phyloP scores from a whole-genome alignment of 1,140 invertebrate species.

The Thereuonema tuberculata region DNA sequence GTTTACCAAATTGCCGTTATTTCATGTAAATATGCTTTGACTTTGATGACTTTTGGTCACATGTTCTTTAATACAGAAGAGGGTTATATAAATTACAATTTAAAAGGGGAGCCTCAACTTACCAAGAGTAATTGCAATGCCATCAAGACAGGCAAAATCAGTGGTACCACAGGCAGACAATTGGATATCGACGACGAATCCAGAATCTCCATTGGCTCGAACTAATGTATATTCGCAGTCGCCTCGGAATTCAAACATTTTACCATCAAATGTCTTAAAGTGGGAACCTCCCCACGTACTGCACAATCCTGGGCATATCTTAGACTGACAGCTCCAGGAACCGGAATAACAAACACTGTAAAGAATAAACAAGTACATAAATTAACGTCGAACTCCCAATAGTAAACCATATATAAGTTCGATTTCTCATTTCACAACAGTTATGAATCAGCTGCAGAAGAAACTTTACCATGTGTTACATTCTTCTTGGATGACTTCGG shows the following conservation, averaged over 20 bases:
- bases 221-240: slow-evolving; percentile 70
- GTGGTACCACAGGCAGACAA: slow-evolving; percentile 70
- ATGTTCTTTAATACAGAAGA: no score
- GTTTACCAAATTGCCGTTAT: no score
- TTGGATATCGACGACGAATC: slow-evolving; percentile 32
- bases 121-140: slow-evolving; percentile 49
- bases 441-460: no score
- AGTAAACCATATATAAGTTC: no score
- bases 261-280: slow-evolving; percentile 70
- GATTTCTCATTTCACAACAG: no score
- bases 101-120: no score
- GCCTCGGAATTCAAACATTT: slow-evolving; percentile 72
- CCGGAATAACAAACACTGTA: slow-evolving; percentile 37
- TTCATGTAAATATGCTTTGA: no score
- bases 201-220: slow-evolving; percentile 43
- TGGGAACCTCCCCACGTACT: slow-evolving; percentile 74
- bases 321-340: slow-evolving; percentile 30
- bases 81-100: no score
- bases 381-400: no score
- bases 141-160: slow-evolving; percentile 74
- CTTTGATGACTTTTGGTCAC: no score
- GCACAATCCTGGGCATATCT: slow-evolving; percentile 46
- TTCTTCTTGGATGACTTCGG: slow-evolving; percentile 55
- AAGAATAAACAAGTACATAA: no score
- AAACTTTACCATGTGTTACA: slow-evolving; percentile 60